phyloP scores from a whole-genome alignment of 2,113 vertebrate genomes.

The Alligator sinensis region DNA sequence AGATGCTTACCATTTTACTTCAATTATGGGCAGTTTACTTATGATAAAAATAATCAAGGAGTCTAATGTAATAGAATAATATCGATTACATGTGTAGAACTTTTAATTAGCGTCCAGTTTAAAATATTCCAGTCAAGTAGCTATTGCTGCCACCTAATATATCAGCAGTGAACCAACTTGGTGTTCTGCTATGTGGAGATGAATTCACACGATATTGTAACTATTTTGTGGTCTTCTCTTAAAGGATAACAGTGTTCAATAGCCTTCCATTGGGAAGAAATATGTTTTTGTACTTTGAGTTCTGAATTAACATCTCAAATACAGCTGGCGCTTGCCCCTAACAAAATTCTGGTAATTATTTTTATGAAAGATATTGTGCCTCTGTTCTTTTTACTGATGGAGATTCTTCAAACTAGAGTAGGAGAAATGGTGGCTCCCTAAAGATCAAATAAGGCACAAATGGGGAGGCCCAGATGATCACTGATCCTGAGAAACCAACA shows the following conservation, averaged over 20 bases:
- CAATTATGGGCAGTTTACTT: not conserved
- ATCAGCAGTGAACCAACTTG: not conserved
- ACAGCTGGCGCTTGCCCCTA: not conserved
- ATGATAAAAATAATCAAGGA: not conserved
- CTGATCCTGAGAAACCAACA: not conserved
- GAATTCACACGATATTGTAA: not conserved
- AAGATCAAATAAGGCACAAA: not conserved
- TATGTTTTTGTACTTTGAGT: constrained; percentile 1
- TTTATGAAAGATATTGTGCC: not conserved
- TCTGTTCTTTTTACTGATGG: not conserved
- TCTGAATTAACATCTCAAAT: not conserved
- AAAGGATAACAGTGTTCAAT: not conserved
- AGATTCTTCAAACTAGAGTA: not conserved
- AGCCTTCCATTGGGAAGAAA: constrained; percentile 3
- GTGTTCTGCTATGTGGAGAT: not conserved
- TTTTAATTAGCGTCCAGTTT: not conserved
- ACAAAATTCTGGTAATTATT: not conserved
- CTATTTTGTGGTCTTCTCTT: not conserved
- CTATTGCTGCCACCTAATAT: not conserved
- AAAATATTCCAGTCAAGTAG: not conserved
- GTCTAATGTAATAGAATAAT: not conserved
- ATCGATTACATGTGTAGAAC: not conserved
- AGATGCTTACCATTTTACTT: not conserved
- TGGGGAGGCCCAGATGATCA: not conserved
- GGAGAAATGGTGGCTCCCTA: not conserved